A percentile compares a stretch with the other conserved stretches of the same genome.
These are phyloP conservation scores for Tragelaphus oryx DNA, from an alignment of 2,797 vertebrate species.

Conservation along the genomic window DNA sequence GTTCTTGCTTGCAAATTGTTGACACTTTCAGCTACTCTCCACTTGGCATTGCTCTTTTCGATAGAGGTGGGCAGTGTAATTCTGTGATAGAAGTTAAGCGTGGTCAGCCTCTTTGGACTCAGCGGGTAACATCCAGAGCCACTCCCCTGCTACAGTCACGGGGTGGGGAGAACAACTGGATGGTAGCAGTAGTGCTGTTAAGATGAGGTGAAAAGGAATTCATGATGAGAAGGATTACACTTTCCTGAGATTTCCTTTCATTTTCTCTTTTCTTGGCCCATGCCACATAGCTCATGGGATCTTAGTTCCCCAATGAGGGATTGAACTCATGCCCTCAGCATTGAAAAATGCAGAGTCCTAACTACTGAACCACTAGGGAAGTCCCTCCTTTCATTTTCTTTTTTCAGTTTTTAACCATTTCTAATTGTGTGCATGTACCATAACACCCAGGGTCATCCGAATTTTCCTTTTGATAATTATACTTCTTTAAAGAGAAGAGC, in stretches of 20 bases:
- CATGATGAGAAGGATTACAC: not conserved
- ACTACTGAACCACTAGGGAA: not conserved
- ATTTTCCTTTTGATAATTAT: slow-evolving; percentile 5
- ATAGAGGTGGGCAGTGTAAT: not conserved
- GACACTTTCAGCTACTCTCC: not conserved
- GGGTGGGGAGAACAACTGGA: not conserved
- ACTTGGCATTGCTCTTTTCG: not conserved
- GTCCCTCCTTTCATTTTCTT: not conserved
- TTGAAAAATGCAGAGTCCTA: not conserved
- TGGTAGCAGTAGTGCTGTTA: not conserved
- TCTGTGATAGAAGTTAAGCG: not conserved
- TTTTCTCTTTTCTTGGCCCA: not conserved
- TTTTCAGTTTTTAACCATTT: not conserved
- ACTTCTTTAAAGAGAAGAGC: not conserved
- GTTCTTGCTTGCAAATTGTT: not conserved
- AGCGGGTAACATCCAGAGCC: no score
- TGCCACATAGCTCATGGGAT: not conserved
- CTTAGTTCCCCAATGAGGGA: not conserved
- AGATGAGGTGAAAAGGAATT: not conserved
- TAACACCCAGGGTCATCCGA: not conserved
- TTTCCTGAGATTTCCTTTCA: not conserved
- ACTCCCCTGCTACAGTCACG: not conserved
- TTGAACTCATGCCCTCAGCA: not conserved
- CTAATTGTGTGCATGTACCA: not conserved
- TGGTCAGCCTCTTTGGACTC: not conserved